These are phyloP conservation scores for Hemibagrus guttatus DNA, from an alignment of 2,797 vertebrate genomes.

Conservation along the genomic window DNA sequence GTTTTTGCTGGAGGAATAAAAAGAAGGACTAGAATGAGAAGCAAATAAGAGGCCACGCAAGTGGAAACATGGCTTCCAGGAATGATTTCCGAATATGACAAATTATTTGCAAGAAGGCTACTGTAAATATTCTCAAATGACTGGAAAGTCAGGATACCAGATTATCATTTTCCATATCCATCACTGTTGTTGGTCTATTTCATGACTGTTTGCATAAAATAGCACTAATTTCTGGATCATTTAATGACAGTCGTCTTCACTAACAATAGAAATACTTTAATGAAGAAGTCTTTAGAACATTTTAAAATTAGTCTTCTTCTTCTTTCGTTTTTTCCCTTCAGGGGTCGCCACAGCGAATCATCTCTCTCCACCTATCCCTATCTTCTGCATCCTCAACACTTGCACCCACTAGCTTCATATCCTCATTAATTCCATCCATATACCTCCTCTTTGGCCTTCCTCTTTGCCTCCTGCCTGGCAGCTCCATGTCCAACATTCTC, in stretches of 20 bases:
- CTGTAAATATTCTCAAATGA: conserved; percentile 14
- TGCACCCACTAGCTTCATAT: no score
- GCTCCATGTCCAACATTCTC: no score
- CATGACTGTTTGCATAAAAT: not conserved
- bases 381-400: no score
- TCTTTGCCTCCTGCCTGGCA: no score
- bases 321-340: no score
- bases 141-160: not conserved
- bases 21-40: conserved; percentile 18
- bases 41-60: conserved; percentile 30
- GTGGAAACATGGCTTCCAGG: conserved; percentile 34
- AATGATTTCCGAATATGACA: not conserved
- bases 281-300: no score
- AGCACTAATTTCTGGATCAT: not conserved
- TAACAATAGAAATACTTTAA: not conserved
- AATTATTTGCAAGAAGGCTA: not conserved
- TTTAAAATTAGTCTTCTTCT: no score
- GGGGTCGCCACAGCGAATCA: no score
- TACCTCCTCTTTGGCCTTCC: no score
- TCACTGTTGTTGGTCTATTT: not conserved
- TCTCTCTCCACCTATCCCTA: no score
- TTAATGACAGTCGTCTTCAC: not conserved
- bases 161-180: not conserved
- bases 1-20: conserved; percentile 40
- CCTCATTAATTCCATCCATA: no score